These are phyloP conservation scores for Griposia aprilina DNA, from an alignment of 2,888 invertebrate genomes.

Conservation along the genomic window DNA sequence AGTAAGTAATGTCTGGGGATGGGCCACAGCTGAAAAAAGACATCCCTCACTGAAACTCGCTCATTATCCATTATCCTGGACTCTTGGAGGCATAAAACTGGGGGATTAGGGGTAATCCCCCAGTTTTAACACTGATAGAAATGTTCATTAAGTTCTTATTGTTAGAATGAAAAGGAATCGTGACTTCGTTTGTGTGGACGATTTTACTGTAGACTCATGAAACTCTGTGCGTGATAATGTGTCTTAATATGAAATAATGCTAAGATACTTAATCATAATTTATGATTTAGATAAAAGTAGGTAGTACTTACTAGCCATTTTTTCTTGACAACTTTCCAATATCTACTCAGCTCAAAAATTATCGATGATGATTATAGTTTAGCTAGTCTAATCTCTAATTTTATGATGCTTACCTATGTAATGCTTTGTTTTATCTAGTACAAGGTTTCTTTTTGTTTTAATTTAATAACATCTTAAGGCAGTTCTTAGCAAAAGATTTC, in stretches of 20 bases:
- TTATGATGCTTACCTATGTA: neutral
- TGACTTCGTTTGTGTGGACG: conserved; percentile 8
- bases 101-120: conserved; percentile 47
- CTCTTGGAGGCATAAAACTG: conserved; percentile 52
- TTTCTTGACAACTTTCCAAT: neutral
- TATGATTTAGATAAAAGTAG: neutral
- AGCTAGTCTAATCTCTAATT: neutral
- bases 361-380: neutral
- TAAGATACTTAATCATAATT: neutral
- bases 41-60: conserved; percentile 55
- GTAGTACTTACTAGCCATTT: too few relatives aligned
- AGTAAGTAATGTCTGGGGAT: conserved; percentile 57
- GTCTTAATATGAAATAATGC: neutral
- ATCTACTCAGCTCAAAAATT: neutral
- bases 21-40: conserved; percentile 56
- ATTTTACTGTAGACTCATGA: neutral
- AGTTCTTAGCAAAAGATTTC: conserved; percentile 10
- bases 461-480: neutral
- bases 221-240: neutral
- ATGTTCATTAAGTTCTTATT: conserved; percentile 54
- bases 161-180: conserved; percentile 33
- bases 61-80: conserved; percentile 58
- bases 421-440: too few relatives aligned
- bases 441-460: neutral
- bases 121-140: conserved; percentile 55